Evolutionary conservation across 2,888 invertebrate species (phyloP).

Genomic region (Papilio elwesi): DNA sequence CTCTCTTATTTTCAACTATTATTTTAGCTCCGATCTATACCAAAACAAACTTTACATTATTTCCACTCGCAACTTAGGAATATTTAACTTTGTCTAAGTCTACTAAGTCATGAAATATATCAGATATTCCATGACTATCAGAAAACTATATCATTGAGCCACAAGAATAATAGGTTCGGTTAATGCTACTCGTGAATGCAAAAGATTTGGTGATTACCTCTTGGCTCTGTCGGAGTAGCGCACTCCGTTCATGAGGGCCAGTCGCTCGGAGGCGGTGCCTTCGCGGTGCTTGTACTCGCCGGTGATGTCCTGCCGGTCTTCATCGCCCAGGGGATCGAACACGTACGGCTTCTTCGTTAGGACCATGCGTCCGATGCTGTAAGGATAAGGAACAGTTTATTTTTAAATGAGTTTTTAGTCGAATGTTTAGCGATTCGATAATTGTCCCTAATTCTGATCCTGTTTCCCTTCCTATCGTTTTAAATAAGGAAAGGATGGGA

Average conservation of each 20-base stretch:
- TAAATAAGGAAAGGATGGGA: too few species aligned
- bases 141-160: too few species aligned
- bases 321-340: slow-evolving; percentile 88
- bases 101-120: too few species aligned
- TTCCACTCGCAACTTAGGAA: too few species aligned
- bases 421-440: too few species aligned
- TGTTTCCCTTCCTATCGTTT: too few species aligned
- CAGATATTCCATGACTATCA: too few species aligned
- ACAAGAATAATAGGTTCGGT: not conserved
- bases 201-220: slow-evolving; percentile 61
- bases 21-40: too few species aligned
- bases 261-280: slow-evolving; percentile 88
- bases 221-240: slow-evolving; percentile 87
- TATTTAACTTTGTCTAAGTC: too few species aligned
- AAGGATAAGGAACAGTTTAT: slow-evolving; percentile 38
- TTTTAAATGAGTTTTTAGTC: not conserved
- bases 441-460: too few species aligned
- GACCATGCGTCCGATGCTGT: slow-evolving; percentile 89
- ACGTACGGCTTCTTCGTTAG: slow-evolving; percentile 90
- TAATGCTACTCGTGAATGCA: not conserved
- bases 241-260: slow-evolving; percentile 90
- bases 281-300: slow-evolving; percentile 88
- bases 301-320: slow-evolving; percentile 89
- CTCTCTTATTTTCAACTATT: too few species aligned
- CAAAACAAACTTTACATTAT: too few species aligned